Base-by-base conservation (phyloP, 1,140 invertebrate genomes). In the Armadillidium nasatum region DNA sequence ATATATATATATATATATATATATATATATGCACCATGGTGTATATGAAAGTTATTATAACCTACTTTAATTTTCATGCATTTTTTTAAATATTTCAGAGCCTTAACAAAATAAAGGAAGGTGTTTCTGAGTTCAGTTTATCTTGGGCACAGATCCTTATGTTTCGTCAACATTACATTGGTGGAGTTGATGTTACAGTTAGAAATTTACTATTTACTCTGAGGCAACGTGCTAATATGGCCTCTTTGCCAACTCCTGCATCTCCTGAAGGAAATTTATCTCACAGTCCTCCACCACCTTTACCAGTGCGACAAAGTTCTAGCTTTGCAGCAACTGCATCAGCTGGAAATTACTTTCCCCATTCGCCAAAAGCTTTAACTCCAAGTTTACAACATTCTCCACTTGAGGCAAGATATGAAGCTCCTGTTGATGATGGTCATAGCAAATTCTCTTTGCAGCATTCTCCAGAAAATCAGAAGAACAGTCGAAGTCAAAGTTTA, bases 131-230 rank as follows among this genome's bases (percentile, higher is more conserved):
- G 83, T 87, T 85, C 76, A 85, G 85, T 22, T 84, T 88, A 73
- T 87, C 87, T 2, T 92, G 90, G 89, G 80, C 88, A 22, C 90
- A 92, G 76, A 87, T 92, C 9, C 83, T 90, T 72, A 86, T 89
- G 68, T 89, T 89, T 83, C 86, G 91, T 0, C 88, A 90, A 80
- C 87, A 85, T 23, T 86, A 89, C 76, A 85, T 89, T 15, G 88
- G 91, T 75, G 86, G 86, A 69, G 84, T 88, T 2, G 87, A 90
- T 45, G 72, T 79, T 10, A 79, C 78, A 3, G 71, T 76, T 0
- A 45, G 78, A 2, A 74, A 79, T 46, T 60, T 79, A 11, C 75
- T 79, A 7, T 79, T 79, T 21, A 79, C 78, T 15, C 72, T 79
- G 9, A 50, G 78, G 50, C 78, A 79, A 19, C 44, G 75, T 76